Conservation (phyloP, 2,113 vertebrate genomes). For the Apaloderma vittatum region DNA sequence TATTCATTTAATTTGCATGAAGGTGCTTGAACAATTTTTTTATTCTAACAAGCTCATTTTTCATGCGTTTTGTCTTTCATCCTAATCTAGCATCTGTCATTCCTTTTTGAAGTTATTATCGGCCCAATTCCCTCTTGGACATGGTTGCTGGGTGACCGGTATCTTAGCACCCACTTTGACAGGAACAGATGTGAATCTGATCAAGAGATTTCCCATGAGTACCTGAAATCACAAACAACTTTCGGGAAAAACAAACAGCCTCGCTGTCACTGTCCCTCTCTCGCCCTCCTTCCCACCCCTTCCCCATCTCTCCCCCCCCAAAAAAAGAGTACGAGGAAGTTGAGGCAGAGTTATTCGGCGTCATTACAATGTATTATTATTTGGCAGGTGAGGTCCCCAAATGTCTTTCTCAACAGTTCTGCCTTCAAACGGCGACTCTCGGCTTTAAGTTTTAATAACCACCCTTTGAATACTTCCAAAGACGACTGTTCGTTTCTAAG, state of each 20-base stretch:
- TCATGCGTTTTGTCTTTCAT: constrained; percentile 93
- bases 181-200: constrained; percentile 99
- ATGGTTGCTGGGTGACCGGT: constrained; percentile 99
- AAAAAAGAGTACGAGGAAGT: constrained; percentile 54
- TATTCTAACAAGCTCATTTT: constrained; percentile 98
- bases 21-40: constrained; percentile 97
- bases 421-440: not conserved
- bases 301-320: not conserved
- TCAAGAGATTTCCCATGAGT: constrained; percentile 99
- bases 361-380: constrained; percentile 19
- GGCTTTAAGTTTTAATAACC: constrained; percentile 25
- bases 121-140: constrained; percentile 99
- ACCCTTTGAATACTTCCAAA: constrained; percentile 32
- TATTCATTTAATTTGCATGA: constrained; percentile 96
- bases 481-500: not conserved
- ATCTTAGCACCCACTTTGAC: constrained; percentile 99
- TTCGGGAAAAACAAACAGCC: constrained; percentile 98
- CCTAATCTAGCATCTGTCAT: constrained; percentile 99
- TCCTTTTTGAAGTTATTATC: constrained; percentile 99
- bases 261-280: constrained; percentile 80
- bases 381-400: constrained; percentile 29
- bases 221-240: constrained; percentile 99
- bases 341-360: constrained; percentile 30
- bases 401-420: not conserved
- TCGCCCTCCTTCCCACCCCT: constrained; percentile 54